These are phyloP conservation scores for Leptopilina boulardi DNA, from an alignment of 1,140 invertebrate genomes.

Conservation along the genomic window DNA sequence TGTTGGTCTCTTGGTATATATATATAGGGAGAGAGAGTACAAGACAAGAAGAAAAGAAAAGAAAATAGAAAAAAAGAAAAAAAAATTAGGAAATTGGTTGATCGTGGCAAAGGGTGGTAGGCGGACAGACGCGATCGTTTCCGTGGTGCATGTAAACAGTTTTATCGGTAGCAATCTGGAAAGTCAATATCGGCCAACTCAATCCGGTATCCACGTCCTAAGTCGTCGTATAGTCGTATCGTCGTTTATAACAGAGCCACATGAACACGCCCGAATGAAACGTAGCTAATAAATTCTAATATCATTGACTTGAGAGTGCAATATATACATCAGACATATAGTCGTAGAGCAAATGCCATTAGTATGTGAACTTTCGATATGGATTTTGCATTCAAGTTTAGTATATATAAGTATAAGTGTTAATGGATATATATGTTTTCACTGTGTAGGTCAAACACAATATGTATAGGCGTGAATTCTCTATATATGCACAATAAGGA, in stretches of 20 bases:
- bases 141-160: slow-evolving; percentile 52
- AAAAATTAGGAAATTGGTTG: slow-evolving; percentile 51
- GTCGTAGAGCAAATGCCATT: slow-evolving; percentile 68
- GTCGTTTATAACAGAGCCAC: slow-evolving; percentile 44
- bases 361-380: slow-evolving; percentile 70
- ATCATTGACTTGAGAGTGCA: slow-evolving; percentile 40
- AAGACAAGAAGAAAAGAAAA: no score
- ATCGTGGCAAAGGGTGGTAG: slow-evolving; percentile 55
- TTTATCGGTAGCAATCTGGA: slow-evolving; percentile 53
- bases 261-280: slow-evolving; percentile 61
- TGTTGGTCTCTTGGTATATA: neutral
- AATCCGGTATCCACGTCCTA: slow-evolving; percentile 47
- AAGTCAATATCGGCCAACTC: slow-evolving; percentile 45
- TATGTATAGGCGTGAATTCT: slow-evolving; percentile 53
- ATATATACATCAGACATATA: slow-evolving; percentile 56
- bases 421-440: slow-evolving; percentile 48
- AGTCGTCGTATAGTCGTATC: no score
- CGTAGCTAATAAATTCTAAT: slow-evolving; percentile 70
- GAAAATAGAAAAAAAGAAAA: neutral
- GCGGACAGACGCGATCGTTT: slow-evolving; percentile 56
- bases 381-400: no score
- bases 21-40: no score
- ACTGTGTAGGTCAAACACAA: slow-evolving; percentile 61
- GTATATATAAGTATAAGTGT: no score
- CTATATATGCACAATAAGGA: slow-evolving; percentile 57